Conservation (phyloP, 2,888 invertebrate genomes). For the Aphodius sticticus region DNA sequence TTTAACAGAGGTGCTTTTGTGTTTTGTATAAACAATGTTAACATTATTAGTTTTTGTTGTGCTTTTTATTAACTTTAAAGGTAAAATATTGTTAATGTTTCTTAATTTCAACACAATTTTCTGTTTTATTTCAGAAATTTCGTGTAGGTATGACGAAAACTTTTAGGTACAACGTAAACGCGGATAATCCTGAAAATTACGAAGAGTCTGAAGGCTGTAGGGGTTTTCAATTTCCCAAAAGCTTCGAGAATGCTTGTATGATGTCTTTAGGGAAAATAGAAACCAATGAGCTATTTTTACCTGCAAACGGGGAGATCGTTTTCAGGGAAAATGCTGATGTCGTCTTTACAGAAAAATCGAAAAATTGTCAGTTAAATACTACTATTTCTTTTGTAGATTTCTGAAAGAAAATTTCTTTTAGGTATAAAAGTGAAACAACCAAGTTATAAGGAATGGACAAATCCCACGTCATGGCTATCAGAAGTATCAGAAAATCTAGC, state of each 20-base stretch:
- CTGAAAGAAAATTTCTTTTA: constrained; percentile 6
- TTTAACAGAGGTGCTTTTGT: neutral
- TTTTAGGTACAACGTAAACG: constrained; percentile 21
- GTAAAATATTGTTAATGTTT: neutral
- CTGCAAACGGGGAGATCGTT: constrained; percentile 25
- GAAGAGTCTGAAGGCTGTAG: constrained; percentile 27
- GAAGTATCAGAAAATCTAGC: constrained; percentile 30
- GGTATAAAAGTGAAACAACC: constrained; percentile 26
- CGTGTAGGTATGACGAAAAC: neutral
- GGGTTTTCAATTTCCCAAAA: constrained; percentile 31
- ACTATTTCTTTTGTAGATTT: neutral
- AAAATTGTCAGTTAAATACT: constrained; percentile 27
- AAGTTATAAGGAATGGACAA: constrained; percentile 10
- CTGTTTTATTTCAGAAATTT: neutral
- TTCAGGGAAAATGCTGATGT: constrained; percentile 28
- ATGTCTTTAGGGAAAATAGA: constrained; percentile 29
- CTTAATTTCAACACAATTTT: neutral
- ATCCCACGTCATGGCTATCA: constrained; percentile 31
- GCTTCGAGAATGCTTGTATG: constrained; percentile 27
- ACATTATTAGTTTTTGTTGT: neutral
- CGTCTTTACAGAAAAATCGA: constrained; percentile 21
- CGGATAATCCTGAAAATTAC: constrained; percentile 27
- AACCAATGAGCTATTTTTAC: constrained; percentile 31
- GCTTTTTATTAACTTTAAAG: neutral
- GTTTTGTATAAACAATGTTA: neutral